Base-by-base conservation (phyloP, 1,140 invertebrate species). In the Andrena cerasifolii region DNA sequence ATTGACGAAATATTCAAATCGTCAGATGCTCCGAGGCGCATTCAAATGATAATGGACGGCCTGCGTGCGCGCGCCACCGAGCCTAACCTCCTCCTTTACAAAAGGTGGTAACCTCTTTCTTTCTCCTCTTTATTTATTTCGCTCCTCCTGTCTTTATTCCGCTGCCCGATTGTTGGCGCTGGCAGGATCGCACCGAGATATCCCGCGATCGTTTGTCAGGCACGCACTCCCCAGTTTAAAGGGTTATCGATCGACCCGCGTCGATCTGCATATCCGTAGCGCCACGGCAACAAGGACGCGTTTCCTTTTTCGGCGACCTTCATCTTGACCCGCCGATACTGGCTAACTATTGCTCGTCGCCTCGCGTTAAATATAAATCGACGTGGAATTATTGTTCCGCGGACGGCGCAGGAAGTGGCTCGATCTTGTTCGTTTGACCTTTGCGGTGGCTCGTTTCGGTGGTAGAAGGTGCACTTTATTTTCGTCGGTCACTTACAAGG, bases 1-100 rank as follows among this genome's bases (percentile, higher is more conserved):
- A 91, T 91, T 89, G 90, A 86, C 84, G 77, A 90, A 91, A 90
- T 90, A 91, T 91, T 91, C 81, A 90, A 91, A 90, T 89, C 73
- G 73, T 61, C 21, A 47, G 33, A 36, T 49, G 47, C 36, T 63
- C 49, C 28, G 24, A 31, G 33, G 45, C 43, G 72, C 51, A 84
- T 85, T 84, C 45, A 54, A 75, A 85, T 85, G 83, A 81, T 84
- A 85, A 85, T 85, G 24, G 51, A 10, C 36, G 4, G 36, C 8
- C 49, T 24, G 49, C 10, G n/a, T 21, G 21, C 14, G 7, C n/a
- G 36, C 26, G 3, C 5, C 4, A 24, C 14, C n/a, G 14, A 12
- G 4, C 26, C 16, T 7, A 31, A 18, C 40, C 36, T 82, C 26
- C 26, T 53, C 43, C 10, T 28, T 53, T 59, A 56, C 21, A 16